These are phyloP conservation scores for Halocaridina rubra DNA, from an alignment of 2,888 invertebrate genomes.

Conservation along the genomic window DNA sequence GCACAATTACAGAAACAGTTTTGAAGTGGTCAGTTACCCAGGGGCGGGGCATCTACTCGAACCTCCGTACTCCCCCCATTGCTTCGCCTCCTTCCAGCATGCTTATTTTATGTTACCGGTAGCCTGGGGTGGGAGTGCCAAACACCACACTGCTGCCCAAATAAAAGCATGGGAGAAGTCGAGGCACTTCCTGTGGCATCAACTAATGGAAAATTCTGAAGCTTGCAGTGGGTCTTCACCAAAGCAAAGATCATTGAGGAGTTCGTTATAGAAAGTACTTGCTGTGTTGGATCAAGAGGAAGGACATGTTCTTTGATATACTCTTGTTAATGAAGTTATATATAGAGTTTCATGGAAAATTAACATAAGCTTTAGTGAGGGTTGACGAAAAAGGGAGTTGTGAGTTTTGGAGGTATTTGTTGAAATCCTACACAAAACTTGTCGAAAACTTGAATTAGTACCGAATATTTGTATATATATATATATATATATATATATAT, in stretches of 20 bases:
- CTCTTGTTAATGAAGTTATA: no score
- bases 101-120: neutral
- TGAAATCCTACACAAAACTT: no score
- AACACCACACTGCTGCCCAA: conserved; percentile 19
- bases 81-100: conserved; percentile 27
- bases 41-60: conserved; percentile 44
- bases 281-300: no score
- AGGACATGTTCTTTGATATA: no score
- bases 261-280: no score
- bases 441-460: no score
- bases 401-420: no score
- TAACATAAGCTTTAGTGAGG: no score
- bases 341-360: no score
- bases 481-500: conserved; percentile 13
- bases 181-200: neutral
- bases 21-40: neutral
- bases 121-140: conserved; percentile 21
- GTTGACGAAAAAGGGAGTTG: no score
- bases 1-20: neutral
- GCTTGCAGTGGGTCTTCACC: no score
- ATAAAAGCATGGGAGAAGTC: conserved; percentile 17
- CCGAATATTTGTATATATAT: neutral
- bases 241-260: no score
- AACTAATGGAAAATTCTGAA: neutral
- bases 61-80: conserved; percentile 34